Conservation (phyloP, 2,888 invertebrate genomes). For the Adela reaumurella region DNA sequence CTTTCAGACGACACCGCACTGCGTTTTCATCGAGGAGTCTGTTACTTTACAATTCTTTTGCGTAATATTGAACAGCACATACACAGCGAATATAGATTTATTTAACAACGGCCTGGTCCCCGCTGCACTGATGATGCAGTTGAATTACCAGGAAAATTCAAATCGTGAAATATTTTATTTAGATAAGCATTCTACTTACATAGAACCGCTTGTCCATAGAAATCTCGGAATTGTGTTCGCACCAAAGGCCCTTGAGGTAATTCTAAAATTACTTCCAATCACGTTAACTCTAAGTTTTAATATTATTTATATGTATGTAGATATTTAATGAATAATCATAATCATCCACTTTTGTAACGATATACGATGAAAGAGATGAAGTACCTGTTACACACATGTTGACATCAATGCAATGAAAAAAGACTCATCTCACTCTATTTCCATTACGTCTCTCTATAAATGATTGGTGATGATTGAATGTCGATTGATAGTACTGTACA, state of each 20-base stretch:
- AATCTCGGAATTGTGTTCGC: constrained; percentile 35
- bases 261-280: too few species aligned
- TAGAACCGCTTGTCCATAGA: constrained; percentile 42
- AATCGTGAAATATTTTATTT: constrained; percentile 31
- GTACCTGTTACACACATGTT: too few species aligned
- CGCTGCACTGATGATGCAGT: constrained; percentile 31
- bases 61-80: constrained; percentile 32
- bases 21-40: constrained; percentile 42
- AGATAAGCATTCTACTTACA: constrained; percentile 37
- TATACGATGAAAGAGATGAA: too few species aligned
- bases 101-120: constrained; percentile 47
- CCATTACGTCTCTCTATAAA: too few species aligned
- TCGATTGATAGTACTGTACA: too few species aligned
- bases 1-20: constrained; percentile 41
- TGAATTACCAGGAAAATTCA: constrained; percentile 34
- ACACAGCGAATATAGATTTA: constrained; percentile 30
- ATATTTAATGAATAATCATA: too few species aligned
- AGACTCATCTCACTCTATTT: too few species aligned
- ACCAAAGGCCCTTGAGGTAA: constrained; percentile 36
- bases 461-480: too few species aligned
- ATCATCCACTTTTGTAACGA: too few species aligned
- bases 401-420: too few species aligned
- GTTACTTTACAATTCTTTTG: constrained; percentile 40
- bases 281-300: too few species aligned
- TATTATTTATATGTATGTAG: too few species aligned